A percentile compares a stretch with the other conserved stretches of the same genome.
phyloP scores from a whole-genome alignment of 1,140 invertebrate genomes.

The Steinernema feltiae region DNA sequence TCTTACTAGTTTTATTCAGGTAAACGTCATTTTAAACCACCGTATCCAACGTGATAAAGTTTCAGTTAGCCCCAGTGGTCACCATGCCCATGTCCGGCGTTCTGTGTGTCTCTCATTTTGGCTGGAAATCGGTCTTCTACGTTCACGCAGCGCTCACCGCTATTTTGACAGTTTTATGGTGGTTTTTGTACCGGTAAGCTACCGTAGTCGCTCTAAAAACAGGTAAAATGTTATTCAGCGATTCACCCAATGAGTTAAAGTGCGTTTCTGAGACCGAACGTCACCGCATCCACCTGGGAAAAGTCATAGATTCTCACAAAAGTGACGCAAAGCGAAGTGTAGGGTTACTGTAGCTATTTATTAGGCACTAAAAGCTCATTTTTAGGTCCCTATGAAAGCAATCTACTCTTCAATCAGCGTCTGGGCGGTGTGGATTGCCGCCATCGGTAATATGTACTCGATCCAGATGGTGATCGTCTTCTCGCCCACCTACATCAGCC shows the following conservation, averaged over 20 bases:
- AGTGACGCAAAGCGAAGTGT: background rate
- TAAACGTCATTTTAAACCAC: too few relatives aligned
- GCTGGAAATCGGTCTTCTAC: conserved; percentile 34
- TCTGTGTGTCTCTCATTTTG: conserved; percentile 29
- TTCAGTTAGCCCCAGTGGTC: background rate
- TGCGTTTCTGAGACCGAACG: conserved; percentile 11
- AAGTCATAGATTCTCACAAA: background rate
- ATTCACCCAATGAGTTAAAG: background rate
- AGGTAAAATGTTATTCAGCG: background rate
- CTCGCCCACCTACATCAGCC: conserved; percentile 26
- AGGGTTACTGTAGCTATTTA: background rate
- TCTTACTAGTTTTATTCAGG: conserved; percentile 35
- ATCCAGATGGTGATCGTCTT: conserved; percentile 35
- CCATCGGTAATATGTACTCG: conserved; percentile 31
- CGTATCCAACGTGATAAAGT: too few relatives aligned
- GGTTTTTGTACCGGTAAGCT: background rate
- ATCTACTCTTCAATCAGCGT: conserved; percentile 27
- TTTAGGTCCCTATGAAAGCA: background rate
- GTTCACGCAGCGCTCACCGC: conserved; percentile 22
- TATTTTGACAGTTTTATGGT: conserved; percentile 13
- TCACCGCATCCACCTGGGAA: conserved; percentile 21
- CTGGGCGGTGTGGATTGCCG: too few relatives aligned
- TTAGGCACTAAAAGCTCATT: background rate
- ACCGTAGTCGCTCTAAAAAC: background rate
- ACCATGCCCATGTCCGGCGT: background rate